Evolutionary conservation across 1,140 invertebrate species (phyloP).

Genomic region (Ectropis grisescens): DNA sequence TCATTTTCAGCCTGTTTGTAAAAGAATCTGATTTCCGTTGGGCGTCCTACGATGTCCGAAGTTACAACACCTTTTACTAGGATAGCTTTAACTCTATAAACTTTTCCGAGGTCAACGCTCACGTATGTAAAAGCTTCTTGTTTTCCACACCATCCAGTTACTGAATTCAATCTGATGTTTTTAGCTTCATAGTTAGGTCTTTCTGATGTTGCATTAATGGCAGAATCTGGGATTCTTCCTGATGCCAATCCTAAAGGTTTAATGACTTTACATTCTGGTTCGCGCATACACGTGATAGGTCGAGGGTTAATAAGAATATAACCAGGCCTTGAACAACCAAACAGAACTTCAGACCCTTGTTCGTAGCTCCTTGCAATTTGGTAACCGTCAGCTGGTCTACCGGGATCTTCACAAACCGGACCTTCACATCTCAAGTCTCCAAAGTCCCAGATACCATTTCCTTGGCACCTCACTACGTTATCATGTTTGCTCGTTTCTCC

Average conservation of each 20-base stretch:
- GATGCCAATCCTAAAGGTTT: constrained; percentile 92
- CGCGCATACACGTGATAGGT: constrained; percentile 91
- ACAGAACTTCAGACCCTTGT: constrained; percentile 91
- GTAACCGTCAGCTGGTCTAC: constrained; percentile 90
- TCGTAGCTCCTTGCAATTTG: constrained; percentile 94
- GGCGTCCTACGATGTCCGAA: constrained; percentile 93
- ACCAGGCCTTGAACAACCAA: constrained; percentile 90
- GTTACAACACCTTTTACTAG: constrained; percentile 95
- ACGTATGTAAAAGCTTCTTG: constrained; percentile 96
- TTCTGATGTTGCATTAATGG: constrained; percentile 96
- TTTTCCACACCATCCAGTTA: constrained; percentile 95
- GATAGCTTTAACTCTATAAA: constrained; percentile 92
- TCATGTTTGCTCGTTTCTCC: constrained; percentile 93
- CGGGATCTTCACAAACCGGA: constrained; percentile 95
- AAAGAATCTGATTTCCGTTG: constrained; percentile 96
- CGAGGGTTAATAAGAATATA: constrained; percentile 93
- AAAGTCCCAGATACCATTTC: constrained; percentile 96
- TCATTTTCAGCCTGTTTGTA: constrained; percentile 94
- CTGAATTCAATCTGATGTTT: constrained; percentile 92
- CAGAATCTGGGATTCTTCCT: constrained; percentile 92
- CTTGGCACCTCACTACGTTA: constrained; percentile 92
- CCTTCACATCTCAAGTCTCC: constrained; percentile 96
- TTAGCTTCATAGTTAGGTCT: constrained; percentile 91
- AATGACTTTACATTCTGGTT: constrained; percentile 94
- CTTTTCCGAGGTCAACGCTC: constrained; percentile 92